Percentiles rank a stretch among this genome's conserved stretches.
These are phyloP conservation scores for Aricia artaxerxes DNA, from an alignment of 2,888 invertebrate species.

Conservation along the genomic window DNA sequence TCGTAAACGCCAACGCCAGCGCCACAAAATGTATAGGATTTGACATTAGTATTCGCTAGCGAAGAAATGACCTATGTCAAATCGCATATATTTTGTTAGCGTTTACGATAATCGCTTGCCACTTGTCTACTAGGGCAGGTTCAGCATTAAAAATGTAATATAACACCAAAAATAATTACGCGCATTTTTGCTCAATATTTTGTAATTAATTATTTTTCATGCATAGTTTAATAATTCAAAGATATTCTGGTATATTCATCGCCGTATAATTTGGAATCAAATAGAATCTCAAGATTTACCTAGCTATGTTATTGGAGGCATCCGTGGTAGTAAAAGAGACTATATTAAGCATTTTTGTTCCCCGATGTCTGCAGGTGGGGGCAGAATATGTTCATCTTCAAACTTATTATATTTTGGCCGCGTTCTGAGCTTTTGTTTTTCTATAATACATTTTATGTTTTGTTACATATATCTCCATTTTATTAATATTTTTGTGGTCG, in stretches of 20 bases:
- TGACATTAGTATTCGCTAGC: too few relatives aligned
- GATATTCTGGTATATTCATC: background rate
- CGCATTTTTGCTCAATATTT: too few relatives aligned
- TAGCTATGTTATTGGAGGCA: conserved; percentile 73
- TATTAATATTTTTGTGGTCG: conserved; percentile 60
- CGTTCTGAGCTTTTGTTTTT: conserved; percentile 70
- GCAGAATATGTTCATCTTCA: conserved; percentile 68
- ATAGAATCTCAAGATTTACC: conserved; percentile 49
- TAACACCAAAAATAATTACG: too few relatives aligned
- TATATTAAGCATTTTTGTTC: conserved; percentile 79
- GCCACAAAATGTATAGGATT: too few relatives aligned
- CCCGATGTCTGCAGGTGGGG: conserved; percentile 75
- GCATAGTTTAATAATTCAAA: background rate
- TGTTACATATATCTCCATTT: conserved; percentile 62
- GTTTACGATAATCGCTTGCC: too few relatives aligned
- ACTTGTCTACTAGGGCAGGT: too few relatives aligned
- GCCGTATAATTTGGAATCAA: conserved; percentile 23
- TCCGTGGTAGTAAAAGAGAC: conserved; percentile 75
- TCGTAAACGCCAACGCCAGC: too few relatives aligned
- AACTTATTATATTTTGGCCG: conserved; percentile 74
- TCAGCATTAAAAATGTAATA: too few relatives aligned
- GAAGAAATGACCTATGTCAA: too few relatives aligned
- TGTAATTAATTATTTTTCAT: too few relatives aligned
- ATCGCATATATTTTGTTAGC: too few relatives aligned
- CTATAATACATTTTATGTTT: conserved; percentile 54